Conservation (phyloP, 2,113 vertebrate species). For the Paradoxurus hermaphroditus region DNA sequence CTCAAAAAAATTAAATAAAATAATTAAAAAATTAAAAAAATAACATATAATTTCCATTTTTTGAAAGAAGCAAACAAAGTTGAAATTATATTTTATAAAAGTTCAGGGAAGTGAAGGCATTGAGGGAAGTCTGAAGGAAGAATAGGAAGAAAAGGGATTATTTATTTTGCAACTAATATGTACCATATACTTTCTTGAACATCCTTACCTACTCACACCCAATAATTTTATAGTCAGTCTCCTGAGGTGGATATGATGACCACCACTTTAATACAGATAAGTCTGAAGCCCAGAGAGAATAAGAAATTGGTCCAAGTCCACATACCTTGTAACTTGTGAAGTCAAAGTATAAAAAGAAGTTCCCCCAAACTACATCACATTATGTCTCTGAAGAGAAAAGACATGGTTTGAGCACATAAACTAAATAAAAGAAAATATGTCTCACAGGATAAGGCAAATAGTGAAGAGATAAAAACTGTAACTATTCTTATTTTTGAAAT, state of each 20-base stretch:
- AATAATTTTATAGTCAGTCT: neutral
- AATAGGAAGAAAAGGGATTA: neutral
- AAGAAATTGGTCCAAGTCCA: neutral
- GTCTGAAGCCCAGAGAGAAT: neutral
- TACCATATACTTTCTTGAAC: too few species aligned
- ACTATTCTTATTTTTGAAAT: conserved; percentile 17
- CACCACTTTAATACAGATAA: neutral
- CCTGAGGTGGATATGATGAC: neutral
- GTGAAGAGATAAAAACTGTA: neutral
- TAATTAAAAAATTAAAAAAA: neutral
- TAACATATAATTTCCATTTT: neutral
- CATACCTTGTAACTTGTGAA: neutral
- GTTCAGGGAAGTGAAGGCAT: neutral
- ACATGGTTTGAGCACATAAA: neutral
- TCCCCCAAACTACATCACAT: neutral
- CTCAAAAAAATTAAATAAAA: too few species aligned
- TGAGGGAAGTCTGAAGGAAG: neutral
- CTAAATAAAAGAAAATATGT: neutral
- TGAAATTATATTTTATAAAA: neutral
- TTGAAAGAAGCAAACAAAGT: neutral
- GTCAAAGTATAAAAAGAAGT: neutral
- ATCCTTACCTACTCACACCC: neutral
- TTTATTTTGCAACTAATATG: neutral
- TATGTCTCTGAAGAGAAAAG: neutral
- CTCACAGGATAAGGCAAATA: neutral